These are phyloP conservation scores for Linnaemya tessellans DNA, from an alignment of 2,888 invertebrate species.

Conservation along the genomic window DNA sequence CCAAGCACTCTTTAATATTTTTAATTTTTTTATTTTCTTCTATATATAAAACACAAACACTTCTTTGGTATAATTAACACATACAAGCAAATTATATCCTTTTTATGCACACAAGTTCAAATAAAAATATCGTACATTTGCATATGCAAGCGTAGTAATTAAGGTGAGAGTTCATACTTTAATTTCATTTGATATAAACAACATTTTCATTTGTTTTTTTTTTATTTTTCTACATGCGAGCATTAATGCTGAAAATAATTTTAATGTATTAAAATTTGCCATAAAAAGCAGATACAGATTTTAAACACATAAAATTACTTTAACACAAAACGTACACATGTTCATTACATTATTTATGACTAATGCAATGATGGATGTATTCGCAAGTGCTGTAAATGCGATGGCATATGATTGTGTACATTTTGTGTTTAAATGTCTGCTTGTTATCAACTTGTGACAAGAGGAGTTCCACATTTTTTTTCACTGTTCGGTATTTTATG, in stretches of 20 bases:
- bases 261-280: constrained; percentile 11
- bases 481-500: constrained; percentile 48
- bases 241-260: constrained; percentile 2
- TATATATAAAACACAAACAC: background rate
- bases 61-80: constrained; percentile 11
- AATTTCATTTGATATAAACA: constrained; percentile 31
- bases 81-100: background rate
- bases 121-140: background rate
- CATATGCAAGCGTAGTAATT: background rate
- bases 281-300: background rate
- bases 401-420: background rate
- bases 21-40: background rate
- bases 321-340: constrained; percentile 3
- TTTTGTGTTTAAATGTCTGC: constrained; percentile 28
- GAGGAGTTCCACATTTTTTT: constrained; percentile 60
- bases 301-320: constrained; percentile 39
- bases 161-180: constrained; percentile 11
- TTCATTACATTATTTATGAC: background rate
- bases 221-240: background rate
- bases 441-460: constrained; percentile 59
- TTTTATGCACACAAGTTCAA: background rate
- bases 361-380: constrained; percentile 23
- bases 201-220: constrained; percentile 1
- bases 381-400: background rate
- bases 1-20: constrained; percentile 14